Evolutionary conservation across 64 coral and sea anemone genomes (phyloP).

Genomic region (Montipora capricornis): DNA sequence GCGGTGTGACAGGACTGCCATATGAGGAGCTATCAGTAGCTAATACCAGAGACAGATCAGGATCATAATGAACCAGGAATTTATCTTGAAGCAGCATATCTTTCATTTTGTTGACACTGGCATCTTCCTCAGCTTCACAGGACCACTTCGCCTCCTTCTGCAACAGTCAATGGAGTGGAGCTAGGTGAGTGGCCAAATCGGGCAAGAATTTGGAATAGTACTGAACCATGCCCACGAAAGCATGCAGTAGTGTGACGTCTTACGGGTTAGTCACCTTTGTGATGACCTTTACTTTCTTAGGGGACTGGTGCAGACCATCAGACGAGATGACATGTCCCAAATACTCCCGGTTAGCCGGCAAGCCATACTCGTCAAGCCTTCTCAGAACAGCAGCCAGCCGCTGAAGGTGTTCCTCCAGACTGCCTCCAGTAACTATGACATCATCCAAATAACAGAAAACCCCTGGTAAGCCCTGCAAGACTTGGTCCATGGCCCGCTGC

Average conservation of each 20-base stretch:
- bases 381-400: not conserved
- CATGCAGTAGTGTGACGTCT: not conserved
- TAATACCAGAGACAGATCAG: not conserved
- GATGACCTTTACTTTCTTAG: conserved; percentile 31
- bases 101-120: conserved; percentile 3
- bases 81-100: conserved; percentile 15
- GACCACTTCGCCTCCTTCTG: conserved; percentile 1
- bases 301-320: conserved; percentile 9
- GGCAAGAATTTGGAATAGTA: conserved; percentile 21
- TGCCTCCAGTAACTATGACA: not conserved
- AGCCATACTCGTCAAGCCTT: conserved; percentile 23
- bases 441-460: conserved; percentile 42
- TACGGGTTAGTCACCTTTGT: not conserved
- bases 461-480: not conserved
- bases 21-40: conserved; percentile 30
- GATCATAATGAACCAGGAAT: conserved; percentile 21
- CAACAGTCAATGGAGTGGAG: not conserved
- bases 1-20: conserved; percentile 36
- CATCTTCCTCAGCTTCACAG: not conserved
- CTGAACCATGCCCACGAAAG: conserved; percentile 51
- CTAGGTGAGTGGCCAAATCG: not conserved
- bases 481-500: conserved; percentile 50
- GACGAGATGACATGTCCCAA: conserved; percentile 43
- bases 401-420: not conserved
- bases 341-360: conserved; percentile 53